These are phyloP conservation scores for Protonibea diacanthus DNA, from an alignment of 2,797 vertebrate species.

Conservation along the genomic window DNA sequence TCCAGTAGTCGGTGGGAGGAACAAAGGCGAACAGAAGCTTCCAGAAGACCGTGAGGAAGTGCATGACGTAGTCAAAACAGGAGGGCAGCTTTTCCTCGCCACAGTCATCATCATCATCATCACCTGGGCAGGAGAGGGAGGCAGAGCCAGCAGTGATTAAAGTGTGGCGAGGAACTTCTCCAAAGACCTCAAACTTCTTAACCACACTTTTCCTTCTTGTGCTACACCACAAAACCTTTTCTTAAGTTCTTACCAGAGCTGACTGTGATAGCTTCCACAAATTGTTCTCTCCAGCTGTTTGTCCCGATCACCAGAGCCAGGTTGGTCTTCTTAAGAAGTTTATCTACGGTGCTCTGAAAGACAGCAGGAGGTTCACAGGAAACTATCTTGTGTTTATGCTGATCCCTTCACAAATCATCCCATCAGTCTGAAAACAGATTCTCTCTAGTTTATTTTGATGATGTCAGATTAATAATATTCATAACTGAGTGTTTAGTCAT, in stretches of 20 bases:
- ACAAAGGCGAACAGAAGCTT: slow-evolving; percentile 96
- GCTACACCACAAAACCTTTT: too few species aligned
- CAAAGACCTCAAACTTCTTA: too few species aligned
- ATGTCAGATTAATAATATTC: too few species aligned
- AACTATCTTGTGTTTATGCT: not conserved
- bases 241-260: slow-evolving; percentile 87
- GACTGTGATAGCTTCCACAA: slow-evolving; percentile 95
- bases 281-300: slow-evolving; percentile 98
- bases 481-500: too few species aligned
- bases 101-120: slow-evolving; percentile 88
- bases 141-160: not conserved
- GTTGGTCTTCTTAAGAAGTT: slow-evolving; percentile 99
- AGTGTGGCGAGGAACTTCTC: too few species aligned
- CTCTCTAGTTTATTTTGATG: too few species aligned
- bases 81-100: slow-evolving; percentile 93
- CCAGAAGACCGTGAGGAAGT: slow-evolving; percentile 98
- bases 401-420: not conserved
- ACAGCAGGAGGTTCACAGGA: slow-evolving; percentile 4
- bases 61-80: slow-evolving; percentile 96
- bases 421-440: not conserved
- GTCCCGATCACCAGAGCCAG: slow-evolving; percentile 96
- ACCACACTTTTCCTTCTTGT: too few species aligned
- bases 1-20: slow-evolving; percentile 96
- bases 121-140: slow-evolving; percentile 75
- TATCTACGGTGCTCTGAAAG: slow-evolving; percentile 94